Base-by-base conservation (phyloP, 1,140 invertebrate species). In the Lordiphosa mommai region DNA sequence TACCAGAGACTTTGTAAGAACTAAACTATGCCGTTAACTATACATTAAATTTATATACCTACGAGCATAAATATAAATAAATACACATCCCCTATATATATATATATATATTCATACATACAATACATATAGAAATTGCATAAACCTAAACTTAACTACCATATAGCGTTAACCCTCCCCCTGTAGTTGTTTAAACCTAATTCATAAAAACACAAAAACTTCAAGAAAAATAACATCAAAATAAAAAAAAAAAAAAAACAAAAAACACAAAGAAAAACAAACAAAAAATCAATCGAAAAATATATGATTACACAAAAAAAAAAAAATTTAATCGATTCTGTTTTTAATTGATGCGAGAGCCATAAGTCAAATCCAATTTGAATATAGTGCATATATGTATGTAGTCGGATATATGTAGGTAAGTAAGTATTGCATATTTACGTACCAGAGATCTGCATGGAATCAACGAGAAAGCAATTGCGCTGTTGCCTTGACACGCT, bases 121-220 rank as follows among this genome's bases (percentile, higher is more conserved):
- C 5, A 36, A 7, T 41, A 41, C n/a, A 44, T 36, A 66, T 66
- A 57, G 10, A 76, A 27, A 5, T 27, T 27, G 23, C 23, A 27
- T 27, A 27, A 27, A 27, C 1, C 23, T 27, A 27, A 27, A 27
- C 23, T 71, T 50, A 50, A 76, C 33, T 66, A 84, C 68, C 77
- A 84, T 77, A 77, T 84, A 84, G 77, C 69, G 77, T 84, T 84
- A 84, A 84, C 84, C 72, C 68, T 82, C 23, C 23, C 23, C 23
- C 72, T 65, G 77, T 84, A 84, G 77, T 77, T 72, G 79, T 84
- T 84, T 84, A 82, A 74, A 72, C 63, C 52, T 82, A 71, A 80
- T 66, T 61, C 77, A 52, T 66, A 59, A 66, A 80, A 61, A 23
- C n/a, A 38, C 57, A 65, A 50, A 58, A 63, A 47, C 29, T 33